Evolutionary conservation across 2,888 invertebrate species (phyloP), one percentile per base, ranked within the genome.

Genomic region (Dermolepida albohirtum): DNA sequence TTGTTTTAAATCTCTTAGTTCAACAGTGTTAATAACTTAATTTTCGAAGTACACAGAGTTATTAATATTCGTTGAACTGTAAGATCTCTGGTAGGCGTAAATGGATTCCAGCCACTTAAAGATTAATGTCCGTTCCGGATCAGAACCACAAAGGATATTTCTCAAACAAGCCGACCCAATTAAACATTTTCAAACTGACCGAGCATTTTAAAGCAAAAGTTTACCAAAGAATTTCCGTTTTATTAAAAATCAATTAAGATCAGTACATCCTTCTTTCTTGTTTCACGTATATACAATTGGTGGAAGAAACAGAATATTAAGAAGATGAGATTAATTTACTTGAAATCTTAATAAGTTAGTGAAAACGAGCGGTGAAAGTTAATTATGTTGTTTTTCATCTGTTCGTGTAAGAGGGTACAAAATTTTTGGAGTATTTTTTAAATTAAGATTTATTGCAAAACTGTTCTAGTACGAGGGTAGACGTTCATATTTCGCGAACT

Each of bases 1-100:
- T 62, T 49, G 59, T 62, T 47, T 47, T 34, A 17, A 34, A 39
- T 62, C 34, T 49, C 29, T 62, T 49, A 62, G 47, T 47, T 47
- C 34, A 34, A 47, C 59, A 62, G 47, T 62, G 59, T 62, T 62
- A 62, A 62, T 62, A 62, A 62, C 59, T 62, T 49, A 62, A 62
- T 62, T 47, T 62, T 16, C 47, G 47, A 62, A 29, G 29, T 16
- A 39, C 49, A 62, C 16, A 47, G 10, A 34, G 17, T 34, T 62
- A 62, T 62, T 62, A 62, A 62, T 62, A 62, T 62, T 49, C 59
- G 29, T 62, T 47, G 59, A 47, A 47, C 14, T 47, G 59, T 34
- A 62, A 47, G 59, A 29, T 34, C 12, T 62, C 14, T 39, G 29
- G 59, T 49, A 39, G 39, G 34, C 47, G 34, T 62, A 62, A 62